These are phyloP conservation scores for Rhopilema esculentum DNA, from an alignment of 30 jellyfish, hydroid and myxozoan genomes.

Conservation along the genomic window DNA sequence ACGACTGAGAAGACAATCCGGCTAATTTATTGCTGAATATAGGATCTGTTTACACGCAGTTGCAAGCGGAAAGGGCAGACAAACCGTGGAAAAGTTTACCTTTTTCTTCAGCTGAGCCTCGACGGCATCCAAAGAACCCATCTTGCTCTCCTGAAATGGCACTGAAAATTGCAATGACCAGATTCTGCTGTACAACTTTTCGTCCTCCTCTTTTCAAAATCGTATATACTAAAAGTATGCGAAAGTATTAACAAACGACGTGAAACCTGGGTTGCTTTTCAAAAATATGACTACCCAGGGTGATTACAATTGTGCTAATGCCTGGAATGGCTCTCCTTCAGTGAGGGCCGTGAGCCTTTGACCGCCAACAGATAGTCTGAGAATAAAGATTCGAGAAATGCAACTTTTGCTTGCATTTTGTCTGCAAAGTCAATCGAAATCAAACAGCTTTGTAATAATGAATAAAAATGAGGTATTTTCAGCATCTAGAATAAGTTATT, in stretches of 20 bases:
- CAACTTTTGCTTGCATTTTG: too few relatives aligned
- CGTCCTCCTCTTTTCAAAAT: slow-evolving; percentile 10
- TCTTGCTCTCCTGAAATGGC: background rate
- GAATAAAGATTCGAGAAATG: too few relatives aligned
- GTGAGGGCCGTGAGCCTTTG: slow-evolving; percentile 19
- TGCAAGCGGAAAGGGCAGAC: slow-evolving; percentile 43
- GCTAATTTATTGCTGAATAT: slow-evolving; percentile 3
- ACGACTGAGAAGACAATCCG: slow-evolving; percentile 20
- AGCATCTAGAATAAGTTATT: too few relatives aligned
- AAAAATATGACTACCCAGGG: slow-evolving; percentile 1
- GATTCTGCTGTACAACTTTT: background rate
- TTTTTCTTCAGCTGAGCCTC: slow-evolving; percentile 73
- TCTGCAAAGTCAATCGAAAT: too few relatives aligned
- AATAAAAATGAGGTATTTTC: too few relatives aligned
- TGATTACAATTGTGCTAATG: slow-evolving; percentile 73
- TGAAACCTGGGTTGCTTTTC: slow-evolving; percentile 8
- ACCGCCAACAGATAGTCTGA: too few relatives aligned
- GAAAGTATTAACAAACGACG: slow-evolving; percentile 5
- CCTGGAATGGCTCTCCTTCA: slow-evolving; percentile 63
- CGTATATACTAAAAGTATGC: slow-evolving; percentile 5
- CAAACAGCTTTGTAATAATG: too few relatives aligned
- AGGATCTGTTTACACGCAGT: slow-evolving; percentile 12
- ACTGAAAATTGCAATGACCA: background rate
- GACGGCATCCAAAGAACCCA: slow-evolving; percentile 76
- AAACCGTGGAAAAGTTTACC: slow-evolving; percentile 43